Evolutionary conservation across 2,888 invertebrate species (phyloP), one percentile per base, ranked within the genome.

Genomic region (Glaucopsyche alexis): DNA sequence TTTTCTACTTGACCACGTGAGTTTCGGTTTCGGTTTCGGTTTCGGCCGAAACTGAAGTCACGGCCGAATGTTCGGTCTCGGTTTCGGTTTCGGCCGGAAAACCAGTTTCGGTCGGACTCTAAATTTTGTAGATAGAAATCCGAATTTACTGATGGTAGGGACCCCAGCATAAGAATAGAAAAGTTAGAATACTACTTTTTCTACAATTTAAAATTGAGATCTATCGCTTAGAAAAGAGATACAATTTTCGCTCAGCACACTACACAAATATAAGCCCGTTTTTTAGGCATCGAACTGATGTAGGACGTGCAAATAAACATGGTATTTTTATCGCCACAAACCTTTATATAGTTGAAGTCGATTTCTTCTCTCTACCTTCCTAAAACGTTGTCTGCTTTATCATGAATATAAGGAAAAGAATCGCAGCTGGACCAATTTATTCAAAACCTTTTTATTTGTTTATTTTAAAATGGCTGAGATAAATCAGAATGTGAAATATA

Each of bases 241-340:
- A 79, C 76, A 84, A 79, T 86, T 88, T 89, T 89, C 74, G 82
- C 77, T 70, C 80, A 78, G 75, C 77, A 74, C 75, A 79, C 72
- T 71, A 76, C 74, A 74, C 71, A 81, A 77, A 74, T 82, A 80
- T 89, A 83, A 81, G 86, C 76, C 86, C 76, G 78, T 89, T 86
- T 85, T 83, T 83, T 79, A 85, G 80, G 78, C 80, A 81, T 77
- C 82, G 80, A 83, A 81, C 85, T 89, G 90, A 91, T 90, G 91
- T 92, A 90, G 91, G 91, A 92, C 92, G 91, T 91, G 92, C 89
- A 91, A 92, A 92, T 93, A 93, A 93, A 93, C 91, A 91, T 88
- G 85, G 89, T 91, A 93, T 93, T 92, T 93, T 93, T 93, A 93
- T 91, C 87, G 88, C 83, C 83, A 83, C 91, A 90, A 92, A 92